phyloP scores from a whole-genome alignment of 1,140 invertebrate genomes.

The Tetraneura akinire region DNA sequence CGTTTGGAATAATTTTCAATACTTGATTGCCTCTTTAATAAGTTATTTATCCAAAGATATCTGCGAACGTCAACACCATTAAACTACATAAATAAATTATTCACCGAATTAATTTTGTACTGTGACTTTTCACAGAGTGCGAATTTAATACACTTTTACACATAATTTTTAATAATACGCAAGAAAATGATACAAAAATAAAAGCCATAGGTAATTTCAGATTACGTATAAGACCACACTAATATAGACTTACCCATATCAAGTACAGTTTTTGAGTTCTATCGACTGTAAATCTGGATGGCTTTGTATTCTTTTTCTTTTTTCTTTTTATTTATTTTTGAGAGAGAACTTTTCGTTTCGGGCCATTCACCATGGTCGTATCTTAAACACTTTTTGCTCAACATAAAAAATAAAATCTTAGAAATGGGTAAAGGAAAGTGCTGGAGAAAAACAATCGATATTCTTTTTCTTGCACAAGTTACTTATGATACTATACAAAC shows the following conservation, averaged over 20 bases:
- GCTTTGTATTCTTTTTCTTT: background rate
- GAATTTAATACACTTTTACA: background rate
- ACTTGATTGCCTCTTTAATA: slow-evolving; percentile 35
- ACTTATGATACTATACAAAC: no score
- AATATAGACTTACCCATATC: slow-evolving; percentile 32
- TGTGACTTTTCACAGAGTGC: background rate
- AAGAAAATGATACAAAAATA: background rate
- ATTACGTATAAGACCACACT: background rate
- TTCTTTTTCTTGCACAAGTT: background rate
- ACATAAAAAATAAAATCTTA: slow-evolving; percentile 8
- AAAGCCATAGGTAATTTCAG: background rate
- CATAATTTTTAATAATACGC: background rate
- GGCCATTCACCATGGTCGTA: slow-evolving; percentile 15
- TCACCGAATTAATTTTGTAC: slow-evolving; percentile 13
- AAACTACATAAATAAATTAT: slow-evolving; percentile 25
- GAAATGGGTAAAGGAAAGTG: background rate
- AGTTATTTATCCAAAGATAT: slow-evolving; percentile 23
- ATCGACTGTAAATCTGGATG: slow-evolving; percentile 27
- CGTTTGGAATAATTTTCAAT: slow-evolving; percentile 19
- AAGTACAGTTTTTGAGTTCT: slow-evolving; percentile 16
- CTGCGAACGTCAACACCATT: slow-evolving; percentile 38
- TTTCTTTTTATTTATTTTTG: background rate
- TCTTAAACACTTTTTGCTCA: slow-evolving; percentile 13
- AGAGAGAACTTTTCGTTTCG: slow-evolving; percentile 35
- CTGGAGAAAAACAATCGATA: background rate